These are phyloP conservation scores for Cylloceria caligata DNA, from an alignment of 2,888 invertebrate genomes.

Conservation along the genomic window DNA sequence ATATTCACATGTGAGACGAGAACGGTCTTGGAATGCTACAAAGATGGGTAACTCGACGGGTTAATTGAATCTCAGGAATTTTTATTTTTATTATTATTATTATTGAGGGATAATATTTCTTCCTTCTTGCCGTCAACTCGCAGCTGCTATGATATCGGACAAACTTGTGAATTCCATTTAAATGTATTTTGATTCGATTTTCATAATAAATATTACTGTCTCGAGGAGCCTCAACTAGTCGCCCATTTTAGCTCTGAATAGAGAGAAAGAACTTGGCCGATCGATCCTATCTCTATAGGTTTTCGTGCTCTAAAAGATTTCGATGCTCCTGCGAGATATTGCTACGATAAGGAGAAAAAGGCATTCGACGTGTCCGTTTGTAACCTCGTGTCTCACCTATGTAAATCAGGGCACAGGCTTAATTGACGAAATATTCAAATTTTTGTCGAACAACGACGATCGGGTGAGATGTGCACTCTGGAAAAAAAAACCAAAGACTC, in stretches of 20 bases:
- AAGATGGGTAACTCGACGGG: constrained; percentile 32
- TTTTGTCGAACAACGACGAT: constrained; percentile 42
- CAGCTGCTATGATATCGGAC: constrained; percentile 1
- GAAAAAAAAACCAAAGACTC: constrained; percentile 35
- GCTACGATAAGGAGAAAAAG: constrained; percentile 4
- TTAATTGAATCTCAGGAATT: constrained; percentile 28
- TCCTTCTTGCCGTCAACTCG: background rate
- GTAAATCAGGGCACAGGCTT: constrained; percentile 77
- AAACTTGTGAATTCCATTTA: background rate
- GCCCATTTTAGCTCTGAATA: background rate
- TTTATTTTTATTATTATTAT: constrained; percentile 41
- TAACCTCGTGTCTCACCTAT: constrained; percentile 80
- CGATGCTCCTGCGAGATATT: background rate
- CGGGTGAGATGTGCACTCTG: constrained; percentile 13
- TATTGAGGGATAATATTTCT: background rate
- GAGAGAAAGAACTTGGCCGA: constrained; percentile 6
- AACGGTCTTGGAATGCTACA: constrained; percentile 29
- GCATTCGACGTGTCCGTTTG: constrained; percentile 61
- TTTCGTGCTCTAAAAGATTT: background rate
- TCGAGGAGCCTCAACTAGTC: background rate
- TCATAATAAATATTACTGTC: constrained; percentile 15
- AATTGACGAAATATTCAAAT: constrained; percentile 83
- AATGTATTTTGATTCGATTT: background rate
- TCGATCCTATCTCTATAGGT: constrained; percentile 16
- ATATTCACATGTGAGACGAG: constrained; percentile 43